These are phyloP conservation scores for Polypedilum vanderplanki DNA, from an alignment of 1,140 invertebrate species.

Conservation along the genomic window DNA sequence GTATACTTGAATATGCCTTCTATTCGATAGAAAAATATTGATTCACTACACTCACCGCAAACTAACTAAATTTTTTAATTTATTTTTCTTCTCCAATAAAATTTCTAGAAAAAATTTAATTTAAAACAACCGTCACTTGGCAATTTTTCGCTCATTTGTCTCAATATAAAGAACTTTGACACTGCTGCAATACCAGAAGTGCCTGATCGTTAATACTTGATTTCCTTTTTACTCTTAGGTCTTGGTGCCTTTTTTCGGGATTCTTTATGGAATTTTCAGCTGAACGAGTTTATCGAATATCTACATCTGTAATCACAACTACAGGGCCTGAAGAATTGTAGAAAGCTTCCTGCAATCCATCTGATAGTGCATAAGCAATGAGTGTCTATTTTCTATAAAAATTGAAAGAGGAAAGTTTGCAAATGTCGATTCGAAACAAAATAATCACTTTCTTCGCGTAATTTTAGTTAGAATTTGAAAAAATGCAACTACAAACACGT, in stretches of 20 bases:
- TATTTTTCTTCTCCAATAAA: neutral
- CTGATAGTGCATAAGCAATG: constrained; percentile 67
- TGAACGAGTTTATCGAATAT: constrained; percentile 67
- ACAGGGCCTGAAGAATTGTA: constrained; percentile 64
- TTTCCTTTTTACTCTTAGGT: constrained; percentile 68
- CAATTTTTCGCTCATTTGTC: constrained; percentile 61
- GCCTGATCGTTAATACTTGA: constrained; percentile 68
- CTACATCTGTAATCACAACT: constrained; percentile 69
- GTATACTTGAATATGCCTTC: constrained; percentile 92
- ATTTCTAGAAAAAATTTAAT: constrained; percentile 1
- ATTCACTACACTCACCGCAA: constrained; percentile 85
- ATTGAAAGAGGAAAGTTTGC: neutral
- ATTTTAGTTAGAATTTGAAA: neutral
- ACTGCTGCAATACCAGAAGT: constrained; percentile 74
- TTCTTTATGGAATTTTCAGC: constrained; percentile 49
- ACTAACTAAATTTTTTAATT: constrained; percentile 49
- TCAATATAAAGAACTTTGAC: constrained; percentile 83
- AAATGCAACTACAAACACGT: neutral
- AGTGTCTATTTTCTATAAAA: neutral
- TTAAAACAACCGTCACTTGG: constrained; percentile 53
- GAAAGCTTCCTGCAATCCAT: constrained; percentile 61
- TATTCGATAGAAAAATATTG: constrained; percentile 85
- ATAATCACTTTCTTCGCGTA: neutral
- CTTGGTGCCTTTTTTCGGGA: constrained; percentile 37
- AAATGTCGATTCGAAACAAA: neutral